Percentiles rank a stretch among this genome's conserved stretches.
These are phyloP conservation scores for Pristionchus pacificus DNA, from an alignment of 1,140 invertebrate species.

Conservation along the genomic window DNA sequence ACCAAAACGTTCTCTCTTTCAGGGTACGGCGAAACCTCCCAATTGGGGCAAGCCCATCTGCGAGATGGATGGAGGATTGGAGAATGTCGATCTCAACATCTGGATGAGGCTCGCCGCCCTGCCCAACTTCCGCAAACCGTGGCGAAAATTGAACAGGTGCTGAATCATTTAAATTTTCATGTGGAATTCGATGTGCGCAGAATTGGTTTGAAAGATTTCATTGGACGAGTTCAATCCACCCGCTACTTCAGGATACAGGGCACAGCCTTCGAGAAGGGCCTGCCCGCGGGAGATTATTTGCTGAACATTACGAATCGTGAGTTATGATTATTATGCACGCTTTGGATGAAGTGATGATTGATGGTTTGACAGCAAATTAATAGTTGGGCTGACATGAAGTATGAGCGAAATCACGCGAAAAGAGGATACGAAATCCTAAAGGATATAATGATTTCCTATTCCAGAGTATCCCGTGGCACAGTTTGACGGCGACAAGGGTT, in stretches of 20 bases:
- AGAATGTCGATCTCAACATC: slow-evolving; percentile 92
- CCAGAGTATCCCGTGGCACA: slow-evolving; percentile 73
- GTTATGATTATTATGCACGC: slow-evolving; percentile 3
- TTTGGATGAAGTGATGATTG: too few relatives aligned
- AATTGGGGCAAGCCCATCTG: slow-evolving; percentile 77
- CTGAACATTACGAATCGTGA: slow-evolving; percentile 25
- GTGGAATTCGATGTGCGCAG: neutral
- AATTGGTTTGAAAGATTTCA: neutral
- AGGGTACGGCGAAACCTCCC: slow-evolving; percentile 59
- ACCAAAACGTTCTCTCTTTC: too few relatives aligned
- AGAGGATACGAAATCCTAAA: too few relatives aligned
- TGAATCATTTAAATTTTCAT: neutral
- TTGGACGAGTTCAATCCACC: slow-evolving; percentile 1
- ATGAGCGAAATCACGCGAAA: too few relatives aligned
- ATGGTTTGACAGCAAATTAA: too few relatives aligned
- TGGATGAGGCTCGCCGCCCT: slow-evolving; percentile 96
- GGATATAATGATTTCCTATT: slow-evolving; percentile 7
- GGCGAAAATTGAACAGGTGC: slow-evolving; percentile 72
- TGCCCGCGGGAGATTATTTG: slow-evolving; percentile 22
- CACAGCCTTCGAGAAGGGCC: slow-evolving; percentile 24
- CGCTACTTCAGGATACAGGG: too few relatives aligned
- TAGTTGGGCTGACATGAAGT: too few relatives aligned
- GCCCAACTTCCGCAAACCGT: slow-evolving; percentile 88
- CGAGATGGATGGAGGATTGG: slow-evolving; percentile 74
- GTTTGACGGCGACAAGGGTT: slow-evolving; percentile 85